Percentiles rank a stretch among this genome's conserved stretches.
phyloP scores from a whole-genome alignment of 2,797 vertebrate genomes.

The Clarias platycephalus region DNA sequence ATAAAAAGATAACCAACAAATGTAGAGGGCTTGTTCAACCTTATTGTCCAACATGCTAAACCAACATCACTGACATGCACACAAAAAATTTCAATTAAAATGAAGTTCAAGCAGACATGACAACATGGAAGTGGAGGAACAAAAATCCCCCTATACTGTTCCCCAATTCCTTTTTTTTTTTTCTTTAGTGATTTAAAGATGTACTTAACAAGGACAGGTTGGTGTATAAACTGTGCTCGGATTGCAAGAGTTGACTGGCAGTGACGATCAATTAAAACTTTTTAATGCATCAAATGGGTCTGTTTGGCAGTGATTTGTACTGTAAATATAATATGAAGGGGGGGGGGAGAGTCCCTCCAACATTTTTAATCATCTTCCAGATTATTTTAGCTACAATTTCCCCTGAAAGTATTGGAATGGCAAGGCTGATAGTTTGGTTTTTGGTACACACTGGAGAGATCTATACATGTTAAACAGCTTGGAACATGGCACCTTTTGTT shows the following conservation, averaged over 20 bases:
- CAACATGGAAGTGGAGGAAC: slow-evolving; percentile 7
- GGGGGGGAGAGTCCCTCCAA: background rate
- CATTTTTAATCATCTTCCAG: background rate
- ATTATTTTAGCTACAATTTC: no score
- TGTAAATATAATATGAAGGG: background rate
- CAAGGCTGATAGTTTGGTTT: background rate
- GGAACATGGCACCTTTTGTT: background rate
- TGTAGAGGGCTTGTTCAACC: background rate
- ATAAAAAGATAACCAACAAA: background rate
- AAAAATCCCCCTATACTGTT: slow-evolving; percentile 36
- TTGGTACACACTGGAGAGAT: background rate
- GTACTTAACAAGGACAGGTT: background rate
- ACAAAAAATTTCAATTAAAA: slow-evolving; percentile 19
- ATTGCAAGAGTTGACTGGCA: slow-evolving; percentile 28
- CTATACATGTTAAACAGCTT: background rate
- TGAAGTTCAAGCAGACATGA: background rate
- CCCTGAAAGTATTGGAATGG: no score
- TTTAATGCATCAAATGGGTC: slow-evolving; percentile 20
- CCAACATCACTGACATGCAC: slow-evolving; percentile 24
- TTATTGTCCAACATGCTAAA: background rate
- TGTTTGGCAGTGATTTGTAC: slow-evolving; percentile 54
- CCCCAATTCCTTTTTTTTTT: slow-evolving; percentile 30
- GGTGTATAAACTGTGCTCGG: slow-evolving; percentile 5
- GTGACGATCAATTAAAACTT: slow-evolving; percentile 11
- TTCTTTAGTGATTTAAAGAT: slow-evolving; percentile 29